Base-by-base conservation (phyloP, 2,888 invertebrate species). In the Drosophila macrospina region DNA sequence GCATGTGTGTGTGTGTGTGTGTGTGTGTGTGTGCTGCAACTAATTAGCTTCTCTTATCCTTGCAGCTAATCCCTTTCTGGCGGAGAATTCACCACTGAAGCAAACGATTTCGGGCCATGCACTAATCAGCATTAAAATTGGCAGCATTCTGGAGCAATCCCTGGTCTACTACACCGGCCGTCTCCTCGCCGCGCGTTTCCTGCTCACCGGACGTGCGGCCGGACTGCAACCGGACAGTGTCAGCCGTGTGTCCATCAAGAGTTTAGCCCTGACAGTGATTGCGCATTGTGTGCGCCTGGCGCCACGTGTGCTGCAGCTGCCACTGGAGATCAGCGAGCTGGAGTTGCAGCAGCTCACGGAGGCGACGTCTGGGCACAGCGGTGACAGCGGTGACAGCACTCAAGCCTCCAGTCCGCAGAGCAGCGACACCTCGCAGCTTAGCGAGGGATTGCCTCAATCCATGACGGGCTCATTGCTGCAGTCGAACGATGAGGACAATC, bases 181-280 rank as follows among this genome's bases (percentile, higher is more conserved):
- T 16, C 71, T 92, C 47, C 84, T 92, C 16, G 82, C 90, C 8
- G 91, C 91, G 4, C 90, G 91, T 32, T 92, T 92, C 70, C 73
- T 92, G 51, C 84, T 92, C n/a, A 84, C 80, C 32, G 92, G 92
- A 2, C 80, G 78, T 51, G 90, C 92, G 28, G 94, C 94, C 5
- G 93, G 93, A 3, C 89, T 95, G 48, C 94, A 96, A 72, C 92
- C 96, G 1, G 98, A 98, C 90, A 94, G 94, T 91, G 93, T 93
- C 20, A 95, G 97, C 34, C 94, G 98, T 34, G 97, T 99, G 30
- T 98, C 98, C 63, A 96, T 98, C 0, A 98, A 98, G 92, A 95
- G 97, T 6, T 94, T 98, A 36, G 97, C 98, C 0, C 90, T 98
- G 16, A 94, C 94, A 56, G 98, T 97, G 89, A 91, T 98, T 20